Percentiles rank a stretch among this genome's conserved stretches.
Conservation (phyloP, 2,113 vertebrate genomes). For the Numenius arquata region DNA sequence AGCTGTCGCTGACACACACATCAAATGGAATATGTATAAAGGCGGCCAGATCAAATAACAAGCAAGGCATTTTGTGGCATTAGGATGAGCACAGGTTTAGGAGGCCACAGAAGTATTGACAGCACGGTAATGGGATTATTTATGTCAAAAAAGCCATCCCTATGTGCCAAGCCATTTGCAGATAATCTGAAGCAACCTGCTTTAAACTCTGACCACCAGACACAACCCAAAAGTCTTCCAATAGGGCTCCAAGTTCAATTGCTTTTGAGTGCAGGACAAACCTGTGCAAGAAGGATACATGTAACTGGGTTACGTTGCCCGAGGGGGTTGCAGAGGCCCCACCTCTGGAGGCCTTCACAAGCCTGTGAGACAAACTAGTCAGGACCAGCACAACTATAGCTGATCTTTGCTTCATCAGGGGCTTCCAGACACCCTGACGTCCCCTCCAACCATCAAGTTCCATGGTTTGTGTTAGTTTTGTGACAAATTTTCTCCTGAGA, state of each 20-base stretch:
- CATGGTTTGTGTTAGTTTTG: not conserved
- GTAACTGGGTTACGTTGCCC: not conserved
- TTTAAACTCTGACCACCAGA: not conserved
- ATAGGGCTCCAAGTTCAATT: not conserved
- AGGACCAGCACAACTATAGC: not conserved
- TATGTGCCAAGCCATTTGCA: not conserved
- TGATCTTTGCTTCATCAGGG: not conserved
- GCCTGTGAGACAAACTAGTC: not conserved
- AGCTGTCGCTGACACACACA: not conserved
- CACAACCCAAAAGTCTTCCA: not conserved
- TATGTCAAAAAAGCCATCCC: not conserved
- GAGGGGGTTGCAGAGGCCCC: not conserved
- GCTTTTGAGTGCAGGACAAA: not conserved
- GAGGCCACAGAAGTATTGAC: not conserved
- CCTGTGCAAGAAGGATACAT: fast-evolving
- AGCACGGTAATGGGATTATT: not conserved
- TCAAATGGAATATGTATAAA: not conserved
- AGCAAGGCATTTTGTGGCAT: not conserved
- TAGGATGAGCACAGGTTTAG: not conserved
- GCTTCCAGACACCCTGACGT: not conserved
- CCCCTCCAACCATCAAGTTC: not conserved
- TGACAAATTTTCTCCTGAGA: not conserved
- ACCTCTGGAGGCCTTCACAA: not conserved
- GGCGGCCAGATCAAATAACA: not conserved
- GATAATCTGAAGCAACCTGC: not conserved